Base-by-base conservation (phyloP, 1,140 invertebrate genomes). In the Phenacoccus solenopsis region DNA sequence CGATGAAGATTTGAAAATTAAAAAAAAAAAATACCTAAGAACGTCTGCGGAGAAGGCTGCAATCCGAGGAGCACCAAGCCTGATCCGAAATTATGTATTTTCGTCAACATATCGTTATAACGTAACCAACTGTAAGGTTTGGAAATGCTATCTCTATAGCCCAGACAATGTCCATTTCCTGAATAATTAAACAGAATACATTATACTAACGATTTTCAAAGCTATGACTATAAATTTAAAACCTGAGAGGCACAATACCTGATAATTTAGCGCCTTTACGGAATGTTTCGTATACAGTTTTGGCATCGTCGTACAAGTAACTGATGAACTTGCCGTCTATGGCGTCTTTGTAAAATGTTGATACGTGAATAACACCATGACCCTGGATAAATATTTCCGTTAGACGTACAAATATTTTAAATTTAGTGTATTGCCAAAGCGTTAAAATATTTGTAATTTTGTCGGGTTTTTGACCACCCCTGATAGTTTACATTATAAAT, bases 81-180 rank as follows among this genome's bases (percentile, higher is more conserved):
- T 0, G 92, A 89, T 68, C 94, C 94, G 75, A 98, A 90, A 81
- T 96, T 93, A 76, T 90, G 91, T 71, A 93, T 92, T 75, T 91
- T 84, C 64, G 94, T 82, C 71, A 97, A 81, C 1, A 91, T 89
- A 80, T 98, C 93, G 80, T 96, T 93, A 80, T 97, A 98, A 75
- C 90, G 89, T 61, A 97, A 84, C 93, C 94, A 98, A 78, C 88
- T 84, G 78, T 93, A 96, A 0, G 90, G 89, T 78, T 88, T 88
- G 69, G 83, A 86, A 70, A 88, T 86, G 28, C 85, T 86, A 73
- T 94, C 91, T 69, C 93, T 84, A 90, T 91, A 96, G 68, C 95
- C 94, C 70, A 97, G 83, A 80, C 93, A 96, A 61, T 87, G 88
- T 61, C 93, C 93, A 84, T 96, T 94, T 82, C 93, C 90, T 92